These are phyloP conservation scores for Brachionus angularis DNA, from an alignment of 1,140 invertebrate genomes.

Conservation along the genomic window DNA sequence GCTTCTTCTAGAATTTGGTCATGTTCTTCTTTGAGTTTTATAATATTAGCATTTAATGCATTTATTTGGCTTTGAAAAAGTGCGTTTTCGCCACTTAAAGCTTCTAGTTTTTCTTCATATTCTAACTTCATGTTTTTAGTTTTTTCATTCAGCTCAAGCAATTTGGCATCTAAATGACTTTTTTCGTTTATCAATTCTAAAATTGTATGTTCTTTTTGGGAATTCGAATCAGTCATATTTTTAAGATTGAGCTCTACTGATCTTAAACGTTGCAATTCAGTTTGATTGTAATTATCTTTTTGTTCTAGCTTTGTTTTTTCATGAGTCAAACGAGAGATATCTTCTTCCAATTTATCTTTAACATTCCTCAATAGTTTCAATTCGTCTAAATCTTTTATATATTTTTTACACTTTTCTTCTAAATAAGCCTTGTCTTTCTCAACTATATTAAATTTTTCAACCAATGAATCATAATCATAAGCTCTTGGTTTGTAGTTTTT, in stretches of 20 bases:
- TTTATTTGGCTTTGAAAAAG: conserved; percentile 32
- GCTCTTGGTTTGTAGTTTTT: conserved; percentile 26
- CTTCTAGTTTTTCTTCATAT: conserved; percentile 28
- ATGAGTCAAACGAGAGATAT: conserved; percentile 7
- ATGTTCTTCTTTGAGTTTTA: conserved; percentile 18
- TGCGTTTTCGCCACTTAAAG: conserved; percentile 20
- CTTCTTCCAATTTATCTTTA: conserved; percentile 26
- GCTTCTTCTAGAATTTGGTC: background rate
- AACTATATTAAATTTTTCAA: background rate
- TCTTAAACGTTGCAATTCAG: conserved; percentile 19
- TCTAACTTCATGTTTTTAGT: conserved; percentile 16
- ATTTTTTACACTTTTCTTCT: conserved; percentile 36
- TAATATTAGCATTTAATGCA: conserved; percentile 1
- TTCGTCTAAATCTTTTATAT: conserved; percentile 27
- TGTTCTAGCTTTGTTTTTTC: conserved; percentile 10
- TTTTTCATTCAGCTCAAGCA: conserved; percentile 26
- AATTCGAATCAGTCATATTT: background rate
- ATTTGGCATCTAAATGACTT: conserved; percentile 18
- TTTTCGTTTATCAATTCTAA: conserved; percentile 30
- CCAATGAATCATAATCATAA: conserved; percentile 25
- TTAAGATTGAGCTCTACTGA: conserved; percentile 11
- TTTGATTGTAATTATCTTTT: conserved; percentile 12
- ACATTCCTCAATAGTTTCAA: background rate
- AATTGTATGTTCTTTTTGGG: conserved; percentile 39
- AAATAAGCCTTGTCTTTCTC: conserved; percentile 40